Base-by-base conservation (phyloP, 2,113 vertebrate genomes). In the Syngnathus typhle region DNA sequence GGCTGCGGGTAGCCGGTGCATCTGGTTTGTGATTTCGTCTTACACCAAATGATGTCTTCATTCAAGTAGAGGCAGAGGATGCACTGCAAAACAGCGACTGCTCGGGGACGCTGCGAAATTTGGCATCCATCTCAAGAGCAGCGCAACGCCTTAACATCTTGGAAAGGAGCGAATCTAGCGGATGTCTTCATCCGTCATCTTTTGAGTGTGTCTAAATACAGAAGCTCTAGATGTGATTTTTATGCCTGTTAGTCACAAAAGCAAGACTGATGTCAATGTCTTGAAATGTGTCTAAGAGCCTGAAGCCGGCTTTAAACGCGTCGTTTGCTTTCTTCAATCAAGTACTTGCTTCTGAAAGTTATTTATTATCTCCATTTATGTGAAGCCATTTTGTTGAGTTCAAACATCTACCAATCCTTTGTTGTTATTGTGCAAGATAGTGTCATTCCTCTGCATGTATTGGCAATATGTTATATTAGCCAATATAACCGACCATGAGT, bases 171-270 rank as follows among this genome's bases (percentile, higher is more conserved):
- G 12, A 75, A 72, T 21, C 27, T 27, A 27, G 27, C 49, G 4
- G 19, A 69, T 76, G 75, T 68, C 75, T 51, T 74, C 52, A 65
- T 51, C 52, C 32, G 62, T 77, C 65, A 56, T 73, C 27, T 4
- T 76, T 36, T 19, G 19, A 56, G 23, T 39, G 62, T 71, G 54
- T 56, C 37, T 70, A 41, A 37, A 51, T 9, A 56, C 44, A 64
- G 12, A 12, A 46, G 64, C 16, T 7, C 54, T 38, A 46, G 0
- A 37, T 62, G 44, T 69, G 19, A 60, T 27, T 62, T 46, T 62
- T 15, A 23, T 54, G 11, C 5, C 36, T 16, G 27, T 58, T 32
- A 32, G 15, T 32, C 41, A 39, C 12, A 46, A 32, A 15, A 64
- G 8, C 11, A 49, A 44, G 16, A 9, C 15, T 18, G 11, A 46